Base-by-base conservation (phyloP, 92 coral and sea anemone genomes). In the Galaxea fascicularis region DNA sequence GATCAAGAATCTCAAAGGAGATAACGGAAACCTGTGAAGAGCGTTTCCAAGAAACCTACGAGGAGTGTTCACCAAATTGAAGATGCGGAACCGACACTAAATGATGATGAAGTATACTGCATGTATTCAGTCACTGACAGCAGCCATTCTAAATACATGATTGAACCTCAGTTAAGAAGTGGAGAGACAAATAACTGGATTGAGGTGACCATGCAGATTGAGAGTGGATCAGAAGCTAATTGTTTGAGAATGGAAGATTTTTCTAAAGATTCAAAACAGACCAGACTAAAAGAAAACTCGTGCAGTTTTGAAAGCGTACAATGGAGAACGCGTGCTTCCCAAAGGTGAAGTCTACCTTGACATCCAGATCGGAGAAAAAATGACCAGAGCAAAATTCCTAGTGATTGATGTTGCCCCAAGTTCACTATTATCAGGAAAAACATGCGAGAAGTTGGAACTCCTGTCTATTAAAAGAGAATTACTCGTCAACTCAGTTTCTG, bases 101-200 rank as follows among this genome's bases (percentile, higher is more conserved):
- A 17, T 54, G 83, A 78, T 29, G 65, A 8, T 14, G 44, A 28
- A n/a, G 1, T 26, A 21, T 28, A 49, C 68, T 68, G 53, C 21
- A 58, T 62, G 53, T 78, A 78, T 59, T 39, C 83, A 22, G 41
- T 78, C 74, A 78, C 22, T 58, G 52, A 49, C 49, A 68, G 65
- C 21, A 62, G 68, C 54, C 52, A 35, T 30, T 62, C 65, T 68
- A 76, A 30, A 76, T 54, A 54, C 60, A 78, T 78, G 46, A 68
- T 78, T 31, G 57, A 78, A 62, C 51, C 83, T 24, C 71, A 78
- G 71, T 30, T 78, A 29, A 78, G 29, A 58, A 68, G 54, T 39
- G 25, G 27, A 56, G 18, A 62, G 71, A 79, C 20, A 35, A 44
- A 46, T 51, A 10, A n/a, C 12, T 54, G 68, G 81, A 76, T 46